A percentile compares a stretch with the other conserved stretches of the same genome.
phyloP scores from a whole-genome alignment of 2,888 invertebrate species.

The Lysandra bellargus region DNA sequence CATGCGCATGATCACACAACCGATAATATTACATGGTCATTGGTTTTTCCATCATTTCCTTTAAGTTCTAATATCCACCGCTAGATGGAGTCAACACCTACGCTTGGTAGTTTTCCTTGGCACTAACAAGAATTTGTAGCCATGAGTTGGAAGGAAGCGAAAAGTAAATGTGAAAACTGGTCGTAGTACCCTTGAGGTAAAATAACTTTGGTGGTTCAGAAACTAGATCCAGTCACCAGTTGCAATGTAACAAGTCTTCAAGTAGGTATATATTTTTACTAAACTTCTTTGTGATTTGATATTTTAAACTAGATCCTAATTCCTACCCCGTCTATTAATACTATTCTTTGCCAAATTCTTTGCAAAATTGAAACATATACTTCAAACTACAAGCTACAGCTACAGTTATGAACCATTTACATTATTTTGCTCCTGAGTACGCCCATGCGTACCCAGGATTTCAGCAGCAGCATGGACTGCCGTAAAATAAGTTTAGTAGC shows the following conservation, averaged over 20 bases:
- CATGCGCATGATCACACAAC: not conserved
- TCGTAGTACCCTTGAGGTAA: not conserved
- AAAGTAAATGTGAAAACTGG: not conserved
- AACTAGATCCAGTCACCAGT: not conserved
- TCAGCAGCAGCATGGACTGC: too few species aligned
- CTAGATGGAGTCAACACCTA: not conserved
- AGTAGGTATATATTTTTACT: not conserved
- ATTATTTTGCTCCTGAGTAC: too few species aligned
- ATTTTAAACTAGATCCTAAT: not conserved
- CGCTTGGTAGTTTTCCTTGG: not conserved
- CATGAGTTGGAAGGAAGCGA: not conserved
- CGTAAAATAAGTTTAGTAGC: too few species aligned
- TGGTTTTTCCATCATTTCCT: not conserved
- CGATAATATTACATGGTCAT: not conserved
- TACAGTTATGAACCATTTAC: too few species aligned
- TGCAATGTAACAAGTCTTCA: not conserved
- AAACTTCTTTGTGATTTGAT: not conserved
- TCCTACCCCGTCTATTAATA: too few species aligned
- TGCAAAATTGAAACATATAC: too few species aligned
- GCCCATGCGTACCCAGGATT: too few species aligned
- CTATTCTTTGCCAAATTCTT: too few species aligned
- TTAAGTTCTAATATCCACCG: not conserved
- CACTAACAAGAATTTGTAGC: not conserved
- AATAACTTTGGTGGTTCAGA: slow-evolving; percentile 1
- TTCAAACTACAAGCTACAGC: too few species aligned